Conservation (phyloP, 2,797 vertebrate species). For the Pterois miles region DNA sequence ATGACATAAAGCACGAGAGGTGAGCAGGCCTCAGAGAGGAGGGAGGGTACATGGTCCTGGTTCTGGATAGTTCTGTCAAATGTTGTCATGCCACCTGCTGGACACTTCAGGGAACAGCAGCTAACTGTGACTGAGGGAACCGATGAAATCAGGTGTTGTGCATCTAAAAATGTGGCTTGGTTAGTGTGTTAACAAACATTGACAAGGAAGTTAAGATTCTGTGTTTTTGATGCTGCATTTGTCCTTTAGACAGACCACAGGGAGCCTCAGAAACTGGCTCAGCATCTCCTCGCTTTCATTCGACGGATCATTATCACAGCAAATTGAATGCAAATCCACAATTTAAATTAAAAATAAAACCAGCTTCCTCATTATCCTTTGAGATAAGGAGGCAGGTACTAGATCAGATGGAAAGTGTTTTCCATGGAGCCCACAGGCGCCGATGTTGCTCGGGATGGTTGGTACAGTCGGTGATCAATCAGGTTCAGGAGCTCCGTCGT, state of each 20-base stretch:
- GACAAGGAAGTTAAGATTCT: background rate
- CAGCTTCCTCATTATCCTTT: background rate
- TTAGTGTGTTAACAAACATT: background rate
- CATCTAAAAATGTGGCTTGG: background rate
- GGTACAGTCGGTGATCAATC: slow-evolving; percentile 19
- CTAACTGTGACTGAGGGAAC: background rate
- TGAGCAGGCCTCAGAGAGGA: background rate
- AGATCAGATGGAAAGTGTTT: background rate
- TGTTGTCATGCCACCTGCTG: slow-evolving; percentile 30
- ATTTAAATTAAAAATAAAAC: slow-evolving; percentile 7
- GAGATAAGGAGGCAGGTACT: background rate
- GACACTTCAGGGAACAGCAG: background rate
- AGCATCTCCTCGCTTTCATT: background rate
- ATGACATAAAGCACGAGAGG: background rate
- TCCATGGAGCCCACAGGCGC: background rate
- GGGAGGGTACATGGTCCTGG: background rate
- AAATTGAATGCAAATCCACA: background rate
- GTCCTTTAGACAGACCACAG: too few relatives aligned
- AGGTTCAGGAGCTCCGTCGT: slow-evolving; percentile 12
- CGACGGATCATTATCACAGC: background rate
- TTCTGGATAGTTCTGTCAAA: too few relatives aligned
- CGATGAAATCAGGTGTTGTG: background rate
- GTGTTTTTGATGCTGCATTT: background rate
- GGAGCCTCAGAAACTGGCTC: background rate
- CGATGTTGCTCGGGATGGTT: slow-evolving; percentile 17